These are phyloP conservation scores for Acestrorhynchus altus DNA, from an alignment of 2,797 vertebrate genomes.

Conservation along the genomic window DNA sequence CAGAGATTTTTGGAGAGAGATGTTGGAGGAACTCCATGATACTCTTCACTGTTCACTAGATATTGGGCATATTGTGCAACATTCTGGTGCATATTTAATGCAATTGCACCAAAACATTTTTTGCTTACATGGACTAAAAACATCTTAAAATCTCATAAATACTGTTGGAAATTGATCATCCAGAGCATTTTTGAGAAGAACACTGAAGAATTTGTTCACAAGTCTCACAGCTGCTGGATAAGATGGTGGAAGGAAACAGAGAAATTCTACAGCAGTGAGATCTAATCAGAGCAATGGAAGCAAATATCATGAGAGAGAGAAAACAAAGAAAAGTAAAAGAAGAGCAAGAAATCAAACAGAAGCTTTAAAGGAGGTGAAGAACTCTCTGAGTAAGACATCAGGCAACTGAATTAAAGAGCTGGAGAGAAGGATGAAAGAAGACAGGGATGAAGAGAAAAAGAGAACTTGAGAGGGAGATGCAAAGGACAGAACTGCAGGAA, in stretches of 20 bases:
- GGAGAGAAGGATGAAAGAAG: slow-evolving; percentile 28
- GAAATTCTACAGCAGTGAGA: slow-evolving; percentile 32
- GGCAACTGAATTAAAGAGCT: not conserved
- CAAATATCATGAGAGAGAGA: not conserved
- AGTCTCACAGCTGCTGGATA: slow-evolving; percentile 25
- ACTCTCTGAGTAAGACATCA: slow-evolving; percentile 16
- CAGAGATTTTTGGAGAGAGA: slow-evolving; percentile 40
- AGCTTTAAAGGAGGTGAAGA: not conserved
- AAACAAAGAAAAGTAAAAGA: slow-evolving; percentile 3
- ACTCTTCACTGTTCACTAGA: slow-evolving; percentile 40
- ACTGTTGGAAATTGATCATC: too few relatives aligned
- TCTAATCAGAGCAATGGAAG: slow-evolving; percentile 22
- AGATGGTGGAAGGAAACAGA: slow-evolving; percentile 27
- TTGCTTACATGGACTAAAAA: too few relatives aligned
- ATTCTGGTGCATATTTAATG: too few relatives aligned
- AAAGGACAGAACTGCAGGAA: slow-evolving; percentile 1
- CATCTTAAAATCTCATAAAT: too few relatives aligned
- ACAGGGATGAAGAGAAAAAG: slow-evolving; percentile 29
- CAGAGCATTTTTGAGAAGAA: too few relatives aligned
- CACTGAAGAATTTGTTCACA: slow-evolving; percentile 31
- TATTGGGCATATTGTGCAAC: too few relatives aligned
- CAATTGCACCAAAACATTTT: too few relatives aligned
- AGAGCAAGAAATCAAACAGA: not conserved
- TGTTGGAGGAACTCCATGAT: slow-evolving; percentile 40
- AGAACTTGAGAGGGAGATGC: slow-evolving; percentile 9